Conservation (phyloP, 35 echinoderm and acorn worm species). For the Heliocidaris erythrogramma region DNA sequence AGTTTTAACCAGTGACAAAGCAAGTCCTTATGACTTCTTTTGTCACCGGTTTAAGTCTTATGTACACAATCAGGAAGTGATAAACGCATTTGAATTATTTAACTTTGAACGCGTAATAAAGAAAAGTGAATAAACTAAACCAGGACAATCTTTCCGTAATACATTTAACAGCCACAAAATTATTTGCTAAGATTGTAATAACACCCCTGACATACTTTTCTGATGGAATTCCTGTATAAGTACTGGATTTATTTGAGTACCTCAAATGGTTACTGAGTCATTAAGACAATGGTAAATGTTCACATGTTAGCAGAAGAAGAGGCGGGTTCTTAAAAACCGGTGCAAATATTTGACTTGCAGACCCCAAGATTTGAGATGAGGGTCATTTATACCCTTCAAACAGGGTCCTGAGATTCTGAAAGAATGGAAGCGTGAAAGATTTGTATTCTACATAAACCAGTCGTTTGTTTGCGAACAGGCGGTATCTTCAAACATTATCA, state of each 20-base stretch:
- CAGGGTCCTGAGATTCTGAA: neutral
- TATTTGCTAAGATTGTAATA: no score
- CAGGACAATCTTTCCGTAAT: no score
- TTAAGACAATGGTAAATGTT: slow-evolving; percentile 13
- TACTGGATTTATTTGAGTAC: neutral
- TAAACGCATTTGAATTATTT: no score
- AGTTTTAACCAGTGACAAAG: no score
- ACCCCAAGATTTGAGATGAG: neutral
- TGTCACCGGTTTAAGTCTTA: no score
- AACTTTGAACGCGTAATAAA: no score
- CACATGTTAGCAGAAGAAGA: neutral
- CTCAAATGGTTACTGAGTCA: neutral
- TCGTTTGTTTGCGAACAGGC: neutral
- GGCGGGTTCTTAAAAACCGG: slow-evolving; percentile 1
- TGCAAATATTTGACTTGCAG: slow-evolving; percentile 9
- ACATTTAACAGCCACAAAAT: no score
- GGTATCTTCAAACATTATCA: neutral
- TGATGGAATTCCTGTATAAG: neutral
- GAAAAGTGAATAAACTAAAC: no score
- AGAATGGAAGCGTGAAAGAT: neutral
- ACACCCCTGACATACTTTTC: no score
- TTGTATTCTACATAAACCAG: neutral
- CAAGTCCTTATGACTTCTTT: no score
- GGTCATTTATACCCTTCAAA: slow-evolving; percentile 17
- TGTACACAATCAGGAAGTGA: no score